These are phyloP conservation scores for Porites divaricata DNA, from an alignment of 92 coral and sea anemone genomes.

Conservation along the genomic window DNA sequence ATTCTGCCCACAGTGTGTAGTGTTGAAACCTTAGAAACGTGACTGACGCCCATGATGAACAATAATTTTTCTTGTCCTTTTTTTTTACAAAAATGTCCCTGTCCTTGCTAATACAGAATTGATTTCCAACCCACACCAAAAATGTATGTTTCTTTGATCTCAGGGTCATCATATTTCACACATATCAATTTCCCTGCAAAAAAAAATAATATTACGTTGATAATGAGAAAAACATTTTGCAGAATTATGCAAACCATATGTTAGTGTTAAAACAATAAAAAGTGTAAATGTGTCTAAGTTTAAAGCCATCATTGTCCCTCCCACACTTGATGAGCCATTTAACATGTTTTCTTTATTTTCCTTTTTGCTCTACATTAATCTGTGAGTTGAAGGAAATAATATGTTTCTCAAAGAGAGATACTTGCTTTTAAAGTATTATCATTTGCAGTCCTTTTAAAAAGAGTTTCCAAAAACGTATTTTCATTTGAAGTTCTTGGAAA, in stretches of 20 bases:
- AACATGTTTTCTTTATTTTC: slow-evolving; percentile 7
- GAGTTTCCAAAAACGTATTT: too few relatives aligned
- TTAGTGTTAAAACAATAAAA: slow-evolving; percentile 21
- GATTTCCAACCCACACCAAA: neutral
- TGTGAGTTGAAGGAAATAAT: neutral
- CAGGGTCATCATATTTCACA: neutral
- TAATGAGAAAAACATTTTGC: slow-evolving; percentile 33
- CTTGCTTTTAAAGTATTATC: neutral
- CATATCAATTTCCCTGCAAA: neutral
- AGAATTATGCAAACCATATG: slow-evolving; percentile 15
- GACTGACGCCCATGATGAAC: too few relatives aligned
- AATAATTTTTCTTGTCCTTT: neutral
- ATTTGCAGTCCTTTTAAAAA: too few relatives aligned
- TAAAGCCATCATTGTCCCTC: slow-evolving; percentile 8
- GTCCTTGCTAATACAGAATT: neutral
- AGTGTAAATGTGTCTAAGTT: slow-evolving; percentile 40
- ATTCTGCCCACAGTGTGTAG: too few relatives aligned
- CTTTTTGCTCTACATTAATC: too few relatives aligned
- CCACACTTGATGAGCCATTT: slow-evolving; percentile 13
- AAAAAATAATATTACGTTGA: neutral
- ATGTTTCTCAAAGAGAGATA: too few relatives aligned
- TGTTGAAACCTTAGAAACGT: too few relatives aligned
- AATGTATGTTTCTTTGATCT: neutral
- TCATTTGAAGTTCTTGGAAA: too few relatives aligned
- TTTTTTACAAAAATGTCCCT: neutral